A percentile compares a stretch with the other conserved stretches of the same genome.
Conservation (phyloP, 2,888 invertebrate genomes). For the Odontothrips loti region DNA sequence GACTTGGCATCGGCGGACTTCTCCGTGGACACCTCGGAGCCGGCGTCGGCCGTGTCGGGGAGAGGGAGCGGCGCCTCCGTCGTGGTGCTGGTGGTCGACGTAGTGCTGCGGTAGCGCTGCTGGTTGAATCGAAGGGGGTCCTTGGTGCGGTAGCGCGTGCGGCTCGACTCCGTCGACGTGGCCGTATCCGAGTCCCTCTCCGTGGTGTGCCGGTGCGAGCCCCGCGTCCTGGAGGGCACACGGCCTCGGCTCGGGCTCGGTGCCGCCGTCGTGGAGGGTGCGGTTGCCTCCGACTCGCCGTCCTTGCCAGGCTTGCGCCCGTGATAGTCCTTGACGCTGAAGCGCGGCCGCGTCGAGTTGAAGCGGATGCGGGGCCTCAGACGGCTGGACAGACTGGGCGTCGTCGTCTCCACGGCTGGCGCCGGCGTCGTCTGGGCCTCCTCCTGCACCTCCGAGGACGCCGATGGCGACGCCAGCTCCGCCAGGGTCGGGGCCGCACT, state of each 20-base stretch:
- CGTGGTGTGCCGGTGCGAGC: constrained; percentile 29
- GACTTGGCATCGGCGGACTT: constrained; percentile 33
- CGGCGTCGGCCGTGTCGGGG: constrained; percentile 28
- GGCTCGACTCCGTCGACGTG: constrained; percentile 9
- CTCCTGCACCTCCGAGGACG: background rate
- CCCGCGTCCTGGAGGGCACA: constrained; percentile 28
- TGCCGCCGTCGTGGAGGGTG: constrained; percentile 40
- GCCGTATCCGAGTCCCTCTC: background rate
- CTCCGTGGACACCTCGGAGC: constrained; percentile 23
- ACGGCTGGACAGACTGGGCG: background rate
- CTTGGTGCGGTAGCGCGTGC: constrained; percentile 1
- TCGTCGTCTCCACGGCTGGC: constrained; percentile 4
- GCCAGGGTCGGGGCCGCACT: background rate
- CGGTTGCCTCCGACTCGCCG: constrained; percentile 37
- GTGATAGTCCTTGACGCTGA: constrained; percentile 73
- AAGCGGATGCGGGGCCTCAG: constrained; percentile 19
- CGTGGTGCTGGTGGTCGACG: constrained; percentile 28
- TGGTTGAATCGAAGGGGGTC: constrained; percentile 11
- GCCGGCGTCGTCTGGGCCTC: background rate
- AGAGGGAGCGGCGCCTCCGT: constrained; percentile 28
- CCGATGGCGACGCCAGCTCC: background rate
- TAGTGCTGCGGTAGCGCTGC: constrained; percentile 19
- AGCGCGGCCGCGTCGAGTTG: constrained; percentile 60
- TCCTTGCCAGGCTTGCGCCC: constrained; percentile 54
- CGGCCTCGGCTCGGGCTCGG: constrained; percentile 30